These are phyloP conservation scores for Drosophila ustulata DNA, from an alignment of 2,888 invertebrate species.

Conservation along the genomic window DNA sequence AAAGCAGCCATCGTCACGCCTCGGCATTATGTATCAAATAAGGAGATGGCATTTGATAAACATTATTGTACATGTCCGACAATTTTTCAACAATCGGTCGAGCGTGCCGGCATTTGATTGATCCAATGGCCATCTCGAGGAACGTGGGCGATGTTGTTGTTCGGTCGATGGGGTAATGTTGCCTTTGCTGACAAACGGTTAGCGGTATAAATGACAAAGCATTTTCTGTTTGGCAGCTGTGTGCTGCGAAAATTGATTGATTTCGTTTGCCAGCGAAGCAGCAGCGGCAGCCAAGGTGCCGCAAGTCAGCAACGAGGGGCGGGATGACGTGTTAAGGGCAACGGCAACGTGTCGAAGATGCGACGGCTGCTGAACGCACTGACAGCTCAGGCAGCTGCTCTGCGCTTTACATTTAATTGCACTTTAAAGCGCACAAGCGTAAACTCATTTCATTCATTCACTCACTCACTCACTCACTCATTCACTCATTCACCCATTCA, in stretches of 20 bases:
- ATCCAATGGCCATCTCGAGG: constrained; percentile 55
- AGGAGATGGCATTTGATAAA: constrained; percentile 73
- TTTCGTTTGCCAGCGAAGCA: constrained; percentile 50
- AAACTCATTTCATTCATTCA: constrained; percentile 38
- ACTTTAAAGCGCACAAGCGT: constrained; percentile 60
- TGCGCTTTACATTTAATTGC: constrained; percentile 61
- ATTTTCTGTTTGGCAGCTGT: constrained; percentile 68
- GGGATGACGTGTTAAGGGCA: background rate
- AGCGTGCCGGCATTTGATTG: constrained; percentile 75
- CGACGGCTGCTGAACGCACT: constrained; percentile 6
- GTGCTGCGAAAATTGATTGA: constrained; percentile 67
- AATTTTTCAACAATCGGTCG: constrained; percentile 75
- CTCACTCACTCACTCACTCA: background rate
- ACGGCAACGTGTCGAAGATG: background rate
- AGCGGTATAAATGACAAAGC: constrained; percentile 70
- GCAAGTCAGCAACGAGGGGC: background rate
- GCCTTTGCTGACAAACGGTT: constrained; percentile 39
- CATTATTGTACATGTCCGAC: constrained; percentile 79
- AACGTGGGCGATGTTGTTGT: constrained; percentile 4
- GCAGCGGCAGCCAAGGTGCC: too few species aligned
- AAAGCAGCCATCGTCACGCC: constrained; percentile 46
- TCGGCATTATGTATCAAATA: constrained; percentile 45
- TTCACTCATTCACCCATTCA: constrained; percentile 1
- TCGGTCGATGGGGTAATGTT: constrained; percentile 5
- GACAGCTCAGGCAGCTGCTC: constrained; percentile 7